These are phyloP conservation scores for Leucania comma DNA, from an alignment of 2,888 invertebrate genomes.

Conservation along the genomic window DNA sequence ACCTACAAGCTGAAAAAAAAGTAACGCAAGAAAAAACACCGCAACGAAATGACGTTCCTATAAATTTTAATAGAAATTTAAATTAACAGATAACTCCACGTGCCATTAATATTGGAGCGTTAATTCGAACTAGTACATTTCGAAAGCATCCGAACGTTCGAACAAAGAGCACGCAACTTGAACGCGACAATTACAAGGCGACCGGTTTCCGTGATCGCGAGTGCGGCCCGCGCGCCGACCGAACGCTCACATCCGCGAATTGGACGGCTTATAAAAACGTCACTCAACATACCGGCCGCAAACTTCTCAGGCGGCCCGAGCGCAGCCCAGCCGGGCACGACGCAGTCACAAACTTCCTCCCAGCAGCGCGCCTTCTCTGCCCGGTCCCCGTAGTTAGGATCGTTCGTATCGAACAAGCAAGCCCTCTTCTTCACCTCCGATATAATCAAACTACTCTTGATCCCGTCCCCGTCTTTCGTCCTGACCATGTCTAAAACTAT, in stretches of 20 bases:
- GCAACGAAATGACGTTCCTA: slow-evolving; percentile 74
- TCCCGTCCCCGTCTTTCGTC: slow-evolving; percentile 83
- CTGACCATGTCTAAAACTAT: slow-evolving; percentile 78
- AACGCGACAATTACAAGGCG: slow-evolving; percentile 80
- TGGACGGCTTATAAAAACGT: slow-evolving; percentile 70
- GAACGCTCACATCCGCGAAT: slow-evolving; percentile 71
- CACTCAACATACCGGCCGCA: slow-evolving; percentile 84
- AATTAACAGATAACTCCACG: slow-evolving; percentile 69
- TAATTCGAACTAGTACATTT: slow-evolving; percentile 83
- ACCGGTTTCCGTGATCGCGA: slow-evolving; percentile 71
- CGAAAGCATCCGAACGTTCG: slow-evolving; percentile 81
- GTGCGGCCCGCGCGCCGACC: slow-evolving; percentile 61
- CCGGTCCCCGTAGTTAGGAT: slow-evolving; percentile 84
- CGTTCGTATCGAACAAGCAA: slow-evolving; percentile 85
- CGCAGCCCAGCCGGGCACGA: slow-evolving; percentile 85
- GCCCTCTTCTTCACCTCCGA: slow-evolving; percentile 85
- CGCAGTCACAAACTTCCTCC: slow-evolving; percentile 87
- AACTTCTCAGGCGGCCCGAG: slow-evolving; percentile 83
- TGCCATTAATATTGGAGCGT: slow-evolving; percentile 74
- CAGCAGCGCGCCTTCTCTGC: slow-evolving; percentile 86
- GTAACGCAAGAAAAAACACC: slow-evolving; percentile 46
- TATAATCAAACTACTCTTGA: slow-evolving; percentile 84
- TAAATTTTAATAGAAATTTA: slow-evolving; percentile 10
- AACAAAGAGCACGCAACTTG: slow-evolving; percentile 88
- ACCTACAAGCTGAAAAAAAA: slow-evolving; percentile 28